Conservation (phyloP, 2,113 vertebrate genomes). For the Todiramphus saurophagus region DNA sequence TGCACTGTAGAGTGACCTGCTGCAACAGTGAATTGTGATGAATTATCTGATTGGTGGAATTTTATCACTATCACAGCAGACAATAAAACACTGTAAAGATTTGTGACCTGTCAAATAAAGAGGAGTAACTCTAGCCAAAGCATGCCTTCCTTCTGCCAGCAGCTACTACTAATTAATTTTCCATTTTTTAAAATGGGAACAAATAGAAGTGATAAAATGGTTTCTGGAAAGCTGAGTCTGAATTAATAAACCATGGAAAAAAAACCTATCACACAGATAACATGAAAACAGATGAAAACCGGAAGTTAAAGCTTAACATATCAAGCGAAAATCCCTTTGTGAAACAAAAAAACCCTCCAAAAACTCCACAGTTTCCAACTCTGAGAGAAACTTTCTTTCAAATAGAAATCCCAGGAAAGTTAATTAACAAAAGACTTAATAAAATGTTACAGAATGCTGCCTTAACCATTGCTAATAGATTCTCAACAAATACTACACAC, state of each 20-base stretch:
- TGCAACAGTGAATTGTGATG: neutral
- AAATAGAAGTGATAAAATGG: slow-evolving; percentile 59
- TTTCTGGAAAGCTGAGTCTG: slow-evolving; percentile 23
- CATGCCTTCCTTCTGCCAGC: slow-evolving; percentile 3
- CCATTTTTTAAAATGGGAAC: slow-evolving; percentile 44
- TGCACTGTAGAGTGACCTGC: neutral
- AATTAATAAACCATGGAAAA: slow-evolving; percentile 32
- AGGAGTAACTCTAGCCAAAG: neutral
- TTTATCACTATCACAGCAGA: neutral
- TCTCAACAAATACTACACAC: neutral
- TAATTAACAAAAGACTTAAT: neutral
- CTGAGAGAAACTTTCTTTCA: neutral
- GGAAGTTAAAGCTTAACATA: neutral
- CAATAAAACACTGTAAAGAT: neutral
- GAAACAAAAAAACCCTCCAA: neutral
- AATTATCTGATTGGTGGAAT: neutral
- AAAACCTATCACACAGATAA: slow-evolving; percentile 43
- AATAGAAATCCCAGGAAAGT: neutral
- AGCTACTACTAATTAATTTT: slow-evolving; percentile 43
- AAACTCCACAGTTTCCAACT: neutral
- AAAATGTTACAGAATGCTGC: neutral
- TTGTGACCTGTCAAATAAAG: neutral
- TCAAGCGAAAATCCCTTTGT: neutral
- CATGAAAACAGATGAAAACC: neutral
- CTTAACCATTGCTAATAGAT: neutral